These are phyloP conservation scores for Melanotaenia duboulayi DNA, from an alignment of 2,113 vertebrate species.

Conservation along the genomic window DNA sequence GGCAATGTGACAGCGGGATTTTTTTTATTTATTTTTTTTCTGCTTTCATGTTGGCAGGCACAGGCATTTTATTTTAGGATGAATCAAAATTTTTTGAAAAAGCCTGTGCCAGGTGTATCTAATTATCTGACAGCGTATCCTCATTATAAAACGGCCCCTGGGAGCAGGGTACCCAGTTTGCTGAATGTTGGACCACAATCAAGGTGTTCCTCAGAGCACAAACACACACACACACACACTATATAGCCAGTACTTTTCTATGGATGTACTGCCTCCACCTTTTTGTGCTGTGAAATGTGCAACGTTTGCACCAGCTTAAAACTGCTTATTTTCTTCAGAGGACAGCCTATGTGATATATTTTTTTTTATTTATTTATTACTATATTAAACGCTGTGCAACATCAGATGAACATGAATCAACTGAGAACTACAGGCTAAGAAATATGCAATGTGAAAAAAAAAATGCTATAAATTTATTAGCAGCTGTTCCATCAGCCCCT, in stretches of 20 bases:
- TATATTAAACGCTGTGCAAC: not conserved
- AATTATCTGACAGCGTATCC: conserved; percentile 82
- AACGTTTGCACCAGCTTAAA: conserved; percentile 2
- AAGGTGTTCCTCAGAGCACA: conserved; percentile 49
- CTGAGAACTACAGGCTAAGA: not conserved
- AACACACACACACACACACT: conserved; percentile 21
- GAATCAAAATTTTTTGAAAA: conserved; percentile 76
- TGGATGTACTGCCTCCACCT: conserved; percentile 2
- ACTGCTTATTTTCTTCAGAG: not conserved
- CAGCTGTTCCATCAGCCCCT: conserved; percentile 54
- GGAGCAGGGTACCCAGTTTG: conserved; percentile 52
- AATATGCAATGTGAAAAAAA: conserved; percentile 2
- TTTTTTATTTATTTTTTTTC: conserved; percentile 43
- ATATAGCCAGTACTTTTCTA: conserved; percentile 22
- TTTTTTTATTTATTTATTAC: not conserved
- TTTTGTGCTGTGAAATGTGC: not conserved
- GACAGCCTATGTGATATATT: not conserved
- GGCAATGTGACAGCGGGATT: conserved; percentile 60
- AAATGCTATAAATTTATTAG: conserved; percentile 42
- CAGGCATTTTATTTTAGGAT: conserved; percentile 77
- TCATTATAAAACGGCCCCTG: conserved; percentile 76
- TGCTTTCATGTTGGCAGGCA: conserved; percentile 72
- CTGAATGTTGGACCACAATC: conserved; percentile 67
- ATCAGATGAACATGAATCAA: not conserved
- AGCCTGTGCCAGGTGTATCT: conserved; percentile 79